Percentiles rank a stretch among this genome's conserved stretches.
phyloP scores from a whole-genome alignment of 2,113 vertebrate species.

The Lepisosteus oculatus region DNA sequence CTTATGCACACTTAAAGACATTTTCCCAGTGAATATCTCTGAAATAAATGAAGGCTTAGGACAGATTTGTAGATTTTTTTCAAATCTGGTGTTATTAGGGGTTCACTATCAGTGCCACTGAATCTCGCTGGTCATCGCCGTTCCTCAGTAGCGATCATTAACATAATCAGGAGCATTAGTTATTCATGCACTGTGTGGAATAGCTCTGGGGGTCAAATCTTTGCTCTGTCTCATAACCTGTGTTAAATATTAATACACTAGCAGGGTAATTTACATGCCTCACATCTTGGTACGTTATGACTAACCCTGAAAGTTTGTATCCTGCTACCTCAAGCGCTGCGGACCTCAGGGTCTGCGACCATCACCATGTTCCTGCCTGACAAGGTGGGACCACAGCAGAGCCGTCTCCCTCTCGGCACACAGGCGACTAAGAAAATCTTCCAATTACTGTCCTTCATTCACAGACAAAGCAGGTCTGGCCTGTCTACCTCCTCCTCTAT shows the following conservation, averaged over 20 bases:
- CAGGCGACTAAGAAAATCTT: no score
- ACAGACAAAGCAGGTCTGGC: no score
- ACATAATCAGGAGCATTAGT: constrained; percentile 73
- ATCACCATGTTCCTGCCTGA: background rate
- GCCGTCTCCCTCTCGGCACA: constrained; percentile 33
- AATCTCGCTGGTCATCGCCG: constrained; percentile 60
- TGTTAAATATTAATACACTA: constrained; percentile 76
- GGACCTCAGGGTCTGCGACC: background rate
- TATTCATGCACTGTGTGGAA: constrained; percentile 71
- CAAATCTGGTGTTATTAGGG: constrained; percentile 58
- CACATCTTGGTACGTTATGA: constrained; percentile 42
- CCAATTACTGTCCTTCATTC: no score
- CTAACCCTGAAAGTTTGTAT: no score
- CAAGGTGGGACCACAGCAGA: no score
- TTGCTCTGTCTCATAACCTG: constrained; percentile 74
- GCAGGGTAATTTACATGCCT: constrained; percentile 68
- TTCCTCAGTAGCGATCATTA: constrained; percentile 58
- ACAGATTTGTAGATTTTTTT: constrained; percentile 28
- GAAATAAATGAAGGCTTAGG: no score
- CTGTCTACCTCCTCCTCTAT: no score
- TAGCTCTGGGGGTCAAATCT: constrained; percentile 66
- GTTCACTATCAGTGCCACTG: constrained; percentile 52
- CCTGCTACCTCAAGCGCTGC: constrained; percentile 10
- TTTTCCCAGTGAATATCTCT: constrained; percentile 24
- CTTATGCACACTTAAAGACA: constrained; percentile 28